Evolutionary conservation across 2,797 vertebrate genomes (phyloP).

Genomic region (Hydrophis major): DNA sequence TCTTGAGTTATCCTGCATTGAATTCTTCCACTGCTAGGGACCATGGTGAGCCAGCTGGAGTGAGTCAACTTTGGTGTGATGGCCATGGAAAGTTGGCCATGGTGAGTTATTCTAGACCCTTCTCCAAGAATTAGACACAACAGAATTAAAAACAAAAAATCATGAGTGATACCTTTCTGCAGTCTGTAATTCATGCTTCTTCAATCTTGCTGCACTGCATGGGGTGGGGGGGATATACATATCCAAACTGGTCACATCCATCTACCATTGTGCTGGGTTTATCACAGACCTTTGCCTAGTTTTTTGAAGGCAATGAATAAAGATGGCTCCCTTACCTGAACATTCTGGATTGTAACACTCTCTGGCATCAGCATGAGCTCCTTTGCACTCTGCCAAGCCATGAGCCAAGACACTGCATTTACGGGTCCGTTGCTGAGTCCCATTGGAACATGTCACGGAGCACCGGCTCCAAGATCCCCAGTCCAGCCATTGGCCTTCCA

Average conservation of each 20-base stretch:
- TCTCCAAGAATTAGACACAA: not conserved
- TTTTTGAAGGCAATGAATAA: no score
- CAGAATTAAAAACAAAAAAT: not conserved
- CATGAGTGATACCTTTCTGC: not conserved
- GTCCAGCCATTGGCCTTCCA: conserved; percentile 97
- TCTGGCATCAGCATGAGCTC: conserved; percentile 84
- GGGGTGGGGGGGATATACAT: not conserved
- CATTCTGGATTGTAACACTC: conserved; percentile 87
- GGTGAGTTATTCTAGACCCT: not conserved
- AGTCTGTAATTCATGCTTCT: not conserved
- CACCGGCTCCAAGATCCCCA: conserved; percentile 93
- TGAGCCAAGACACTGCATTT: conserved; percentile 87
- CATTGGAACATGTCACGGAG: conserved; percentile 88
- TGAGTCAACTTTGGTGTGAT: not conserved
- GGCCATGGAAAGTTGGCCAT: not conserved
- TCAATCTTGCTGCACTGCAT: not conserved
- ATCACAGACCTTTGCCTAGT: not conserved
- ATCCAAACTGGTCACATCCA: not conserved
- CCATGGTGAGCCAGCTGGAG: not conserved
- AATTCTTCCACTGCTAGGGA: not conserved
- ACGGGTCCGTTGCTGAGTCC: conserved; percentile 88
- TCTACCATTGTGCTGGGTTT: not conserved
- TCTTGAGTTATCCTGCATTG: not conserved
- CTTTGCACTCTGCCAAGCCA: conserved; percentile 89
- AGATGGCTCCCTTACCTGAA: conserved; percentile 72